Conservation (phyloP, 2,888 invertebrate genomes). For the Phortica magna region DNA sequence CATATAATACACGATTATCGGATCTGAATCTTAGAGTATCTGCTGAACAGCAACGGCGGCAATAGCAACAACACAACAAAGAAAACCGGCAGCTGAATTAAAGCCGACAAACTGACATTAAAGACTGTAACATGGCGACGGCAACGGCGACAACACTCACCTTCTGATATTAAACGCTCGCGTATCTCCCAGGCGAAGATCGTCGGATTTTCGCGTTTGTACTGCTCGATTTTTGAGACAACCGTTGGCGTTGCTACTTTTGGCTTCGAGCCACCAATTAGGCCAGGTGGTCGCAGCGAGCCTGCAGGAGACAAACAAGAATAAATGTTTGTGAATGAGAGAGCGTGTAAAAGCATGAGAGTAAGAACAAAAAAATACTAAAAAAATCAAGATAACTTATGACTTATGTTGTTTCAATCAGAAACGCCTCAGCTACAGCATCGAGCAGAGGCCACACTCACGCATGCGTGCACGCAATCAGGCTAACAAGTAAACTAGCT, state of each 20-base stretch:
- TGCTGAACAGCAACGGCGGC: conserved; percentile 35
- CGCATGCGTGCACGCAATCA: background rate
- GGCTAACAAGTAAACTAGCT: background rate
- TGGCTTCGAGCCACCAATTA: conserved; percentile 97
- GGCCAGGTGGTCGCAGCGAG: conserved; percentile 91
- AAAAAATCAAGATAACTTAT: conserved; percentile 42
- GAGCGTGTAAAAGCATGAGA: conserved; percentile 5
- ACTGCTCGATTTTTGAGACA: conserved; percentile 98
- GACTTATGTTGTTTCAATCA: conserved; percentile 20
- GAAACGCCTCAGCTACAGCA: background rate
- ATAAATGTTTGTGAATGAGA: background rate
- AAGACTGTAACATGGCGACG: background rate
- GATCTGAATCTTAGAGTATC: background rate
- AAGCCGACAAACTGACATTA: background rate
- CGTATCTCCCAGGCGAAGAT: conserved; percentile 99
- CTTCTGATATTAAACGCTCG: conserved; percentile 96
- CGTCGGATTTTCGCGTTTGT: conserved; percentile 98
- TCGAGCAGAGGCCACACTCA: background rate
- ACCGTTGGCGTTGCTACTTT: conserved; percentile 99
- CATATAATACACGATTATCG: conserved; percentile 43
- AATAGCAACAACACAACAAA: conserved; percentile 18
- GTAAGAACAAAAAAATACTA: conserved; percentile 27
- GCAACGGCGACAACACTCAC: conserved; percentile 79
- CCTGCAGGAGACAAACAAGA: conserved; percentile 80
- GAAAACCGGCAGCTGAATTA: conserved; percentile 5